phyloP scores from a whole-genome alignment of 1,140 invertebrate genomes.

The Habropoda laboriosa region DNA sequence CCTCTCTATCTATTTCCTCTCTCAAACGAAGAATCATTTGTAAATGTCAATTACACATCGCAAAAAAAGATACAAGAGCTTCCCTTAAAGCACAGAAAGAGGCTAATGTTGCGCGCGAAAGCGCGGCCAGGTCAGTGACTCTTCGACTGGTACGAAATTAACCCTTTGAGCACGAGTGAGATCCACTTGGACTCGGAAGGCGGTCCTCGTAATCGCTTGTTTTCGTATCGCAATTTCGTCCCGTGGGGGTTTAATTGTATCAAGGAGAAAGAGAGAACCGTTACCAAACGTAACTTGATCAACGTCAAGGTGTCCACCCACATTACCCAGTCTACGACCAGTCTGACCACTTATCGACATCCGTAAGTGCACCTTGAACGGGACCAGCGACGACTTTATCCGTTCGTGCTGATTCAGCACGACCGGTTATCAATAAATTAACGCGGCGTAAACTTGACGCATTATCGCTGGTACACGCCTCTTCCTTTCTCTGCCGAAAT shows the following conservation, averaged over 20 bases:
- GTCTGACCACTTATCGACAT: slow-evolving; percentile 43
- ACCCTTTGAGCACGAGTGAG: slow-evolving; percentile 12
- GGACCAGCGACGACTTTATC: slow-evolving; percentile 25
- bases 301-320: slow-evolving; percentile 46
- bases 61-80: background rate
- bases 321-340: slow-evolving; percentile 21
- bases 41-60: background rate
- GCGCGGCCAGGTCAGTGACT: slow-evolving; percentile 44
- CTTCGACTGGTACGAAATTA: slow-evolving; percentile 52
- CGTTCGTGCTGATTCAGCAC: slow-evolving; percentile 32
- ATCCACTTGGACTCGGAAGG: background rate
- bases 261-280: background rate
- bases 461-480: slow-evolving; percentile 32
- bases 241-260: background rate
- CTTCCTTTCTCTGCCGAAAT: slow-evolving; percentile 22
- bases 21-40: too few species aligned
- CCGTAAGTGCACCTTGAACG: slow-evolving; percentile 44
- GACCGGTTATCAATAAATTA: slow-evolving; percentile 35
- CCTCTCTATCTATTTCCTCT: too few species aligned
- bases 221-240: slow-evolving; percentile 21
- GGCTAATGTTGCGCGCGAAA: background rate
- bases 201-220: slow-evolving; percentile 25
- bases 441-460: slow-evolving; percentile 18
- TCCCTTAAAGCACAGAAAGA: background rate
- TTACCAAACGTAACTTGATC: slow-evolving; percentile 27